Evolutionary conservation across 1,140 invertebrate species (phyloP).

Genomic region (Panagrolaimus sp.): DNA sequence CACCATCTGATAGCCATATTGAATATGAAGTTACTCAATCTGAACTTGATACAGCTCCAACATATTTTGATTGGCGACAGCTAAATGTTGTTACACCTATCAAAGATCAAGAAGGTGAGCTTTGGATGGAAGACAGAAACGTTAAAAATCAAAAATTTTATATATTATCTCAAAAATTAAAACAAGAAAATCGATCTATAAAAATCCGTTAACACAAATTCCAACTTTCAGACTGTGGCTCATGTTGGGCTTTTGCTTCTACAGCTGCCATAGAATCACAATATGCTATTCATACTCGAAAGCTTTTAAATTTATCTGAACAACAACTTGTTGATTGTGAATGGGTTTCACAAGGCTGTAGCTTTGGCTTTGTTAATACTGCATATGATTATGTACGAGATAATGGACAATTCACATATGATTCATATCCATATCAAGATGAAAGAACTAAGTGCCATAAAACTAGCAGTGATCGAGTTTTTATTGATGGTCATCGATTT

Average conservation of each 20-base stretch:
- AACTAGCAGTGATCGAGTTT: neutral
- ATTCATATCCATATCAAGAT: neutral
- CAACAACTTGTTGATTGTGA: slow-evolving; percentile 40
- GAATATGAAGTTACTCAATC: neutral
- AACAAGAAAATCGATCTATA: too few relatives aligned
- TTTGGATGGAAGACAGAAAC: too few relatives aligned
- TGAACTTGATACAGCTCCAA: slow-evolving; percentile 11
- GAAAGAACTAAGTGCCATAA: neutral
- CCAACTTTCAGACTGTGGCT: slow-evolving; percentile 28
- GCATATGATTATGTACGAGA: slow-evolving; percentile 28
- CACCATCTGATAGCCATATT: neutral
- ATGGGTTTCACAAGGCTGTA: slow-evolving; percentile 26
- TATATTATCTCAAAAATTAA: too few relatives aligned
- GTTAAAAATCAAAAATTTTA: too few relatives aligned
- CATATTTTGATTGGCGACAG: slow-evolving; percentile 28
- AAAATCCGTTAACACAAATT: too few relatives aligned
- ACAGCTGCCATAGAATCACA: slow-evolving; percentile 29
- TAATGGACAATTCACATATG: neutral
- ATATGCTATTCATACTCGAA: slow-evolving; percentile 25
- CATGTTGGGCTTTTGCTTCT: slow-evolving; percentile 35
- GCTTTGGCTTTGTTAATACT: slow-evolving; percentile 28
- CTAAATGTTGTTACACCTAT: slow-evolving; percentile 25
- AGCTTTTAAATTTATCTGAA: slow-evolving; percentile 28
- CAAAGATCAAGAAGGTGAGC: slow-evolving; percentile 35
- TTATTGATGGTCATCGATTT: slow-evolving; percentile 18